phyloP scores from a whole-genome alignment of 2,888 invertebrate species.

The Lucinisca nassula region DNA sequence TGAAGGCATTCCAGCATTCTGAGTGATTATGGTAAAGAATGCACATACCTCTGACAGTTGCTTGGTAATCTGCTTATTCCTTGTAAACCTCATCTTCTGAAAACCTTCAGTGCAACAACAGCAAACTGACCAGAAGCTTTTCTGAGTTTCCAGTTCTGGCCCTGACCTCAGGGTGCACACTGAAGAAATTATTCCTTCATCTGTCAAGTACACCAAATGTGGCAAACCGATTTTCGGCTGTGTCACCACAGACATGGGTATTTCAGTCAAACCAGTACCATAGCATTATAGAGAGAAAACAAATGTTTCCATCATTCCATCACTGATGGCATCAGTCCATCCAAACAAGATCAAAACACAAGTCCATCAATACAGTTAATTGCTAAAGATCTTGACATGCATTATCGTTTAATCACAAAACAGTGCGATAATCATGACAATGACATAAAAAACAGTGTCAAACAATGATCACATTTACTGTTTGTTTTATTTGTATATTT shows the following conservation, averaged over 20 bases:
- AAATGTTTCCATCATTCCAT: no score
- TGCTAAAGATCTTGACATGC: no score
- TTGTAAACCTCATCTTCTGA: slow-evolving; percentile 39
- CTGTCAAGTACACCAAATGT: slow-evolving; percentile 64
- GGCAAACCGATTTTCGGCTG: slow-evolving; percentile 56
- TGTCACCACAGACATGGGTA: slow-evolving; percentile 57
- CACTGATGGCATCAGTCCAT: no score
- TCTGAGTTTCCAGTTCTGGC: neutral
- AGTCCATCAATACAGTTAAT: no score
- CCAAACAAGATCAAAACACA: no score
- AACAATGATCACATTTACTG: no score
- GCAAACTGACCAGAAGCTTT: slow-evolving; percentile 45
- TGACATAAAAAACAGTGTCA: no score
- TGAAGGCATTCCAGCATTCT: no score
- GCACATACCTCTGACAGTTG: slow-evolving; percentile 57
- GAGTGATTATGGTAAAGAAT: no score
- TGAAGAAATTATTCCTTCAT: slow-evolving; percentile 65
- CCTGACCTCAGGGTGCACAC: slow-evolving; percentile 38
- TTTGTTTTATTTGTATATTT: no score
- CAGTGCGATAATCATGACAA: no score
- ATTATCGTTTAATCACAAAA: no score
- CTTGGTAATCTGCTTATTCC: slow-evolving; percentile 40
- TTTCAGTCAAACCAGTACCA: neutral
- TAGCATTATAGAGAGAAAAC: neutral
- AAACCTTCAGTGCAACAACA: slow-evolving; percentile 26